Percentiles rank a stretch among this genome's conserved stretches.
Conservation (phyloP, 2,888 invertebrate genomes). For the Malthinus flaveolus region DNA sequence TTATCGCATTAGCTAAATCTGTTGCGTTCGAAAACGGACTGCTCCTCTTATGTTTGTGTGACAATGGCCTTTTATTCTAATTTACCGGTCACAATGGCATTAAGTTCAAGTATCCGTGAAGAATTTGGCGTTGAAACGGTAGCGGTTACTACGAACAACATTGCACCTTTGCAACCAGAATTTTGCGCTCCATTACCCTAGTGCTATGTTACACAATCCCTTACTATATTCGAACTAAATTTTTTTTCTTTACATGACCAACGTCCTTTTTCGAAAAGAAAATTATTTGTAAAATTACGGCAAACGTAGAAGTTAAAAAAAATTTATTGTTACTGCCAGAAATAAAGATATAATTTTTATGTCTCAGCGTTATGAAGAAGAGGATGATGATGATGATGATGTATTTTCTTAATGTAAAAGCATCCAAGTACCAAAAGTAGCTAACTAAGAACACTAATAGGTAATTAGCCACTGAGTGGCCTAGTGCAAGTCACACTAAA, state of each 20-base stretch:
- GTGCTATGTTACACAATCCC: constrained; percentile 9
- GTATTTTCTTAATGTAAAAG: constrained; percentile 27
- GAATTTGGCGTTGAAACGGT: constrained; percentile 30
- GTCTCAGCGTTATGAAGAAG: background rate
- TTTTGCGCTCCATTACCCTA: constrained; percentile 23
- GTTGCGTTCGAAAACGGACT: constrained; percentile 25
- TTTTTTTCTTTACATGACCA: too few species aligned
- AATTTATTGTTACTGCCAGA: constrained; percentile 3
- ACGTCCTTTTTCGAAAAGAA: too few species aligned
- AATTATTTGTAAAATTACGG: too few species aligned
- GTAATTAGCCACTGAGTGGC: constrained; percentile 39
- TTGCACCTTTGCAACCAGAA: constrained; percentile 24
- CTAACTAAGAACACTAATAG: constrained; percentile 33
- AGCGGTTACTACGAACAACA: constrained; percentile 20
- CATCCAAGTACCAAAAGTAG: constrained; percentile 27
- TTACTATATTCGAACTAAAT: background rate
- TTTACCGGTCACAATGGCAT: constrained; percentile 29
- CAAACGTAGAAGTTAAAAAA: background rate
- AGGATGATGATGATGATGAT: constrained; percentile 15
- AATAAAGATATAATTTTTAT: constrained; percentile 5
- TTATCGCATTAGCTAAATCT: constrained; percentile 26
- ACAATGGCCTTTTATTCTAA: constrained; percentile 32
- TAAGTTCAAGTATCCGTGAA: constrained; percentile 34
- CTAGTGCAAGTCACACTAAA: constrained; percentile 41
- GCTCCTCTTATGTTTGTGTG: constrained; percentile 29